Conservation (phyloP, 35 echinoderm and acorn worm species). For the Stichopus chloronotus region DNA sequence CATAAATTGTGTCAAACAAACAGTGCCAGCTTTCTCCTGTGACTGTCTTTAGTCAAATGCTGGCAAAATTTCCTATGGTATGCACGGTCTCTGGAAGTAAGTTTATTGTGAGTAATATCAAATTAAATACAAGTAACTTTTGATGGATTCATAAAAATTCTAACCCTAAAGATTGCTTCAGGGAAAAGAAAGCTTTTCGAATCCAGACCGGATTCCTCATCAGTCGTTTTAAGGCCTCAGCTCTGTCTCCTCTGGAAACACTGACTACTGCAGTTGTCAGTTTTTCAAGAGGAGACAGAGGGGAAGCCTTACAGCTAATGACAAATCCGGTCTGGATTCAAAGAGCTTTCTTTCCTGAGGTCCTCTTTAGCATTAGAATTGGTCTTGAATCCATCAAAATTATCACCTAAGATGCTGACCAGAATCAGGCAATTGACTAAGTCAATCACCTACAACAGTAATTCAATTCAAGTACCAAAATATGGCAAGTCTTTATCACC, state of each 20-base stretch:
- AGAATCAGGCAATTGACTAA: no score
- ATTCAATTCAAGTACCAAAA: not conserved
- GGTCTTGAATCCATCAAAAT: not conserved
- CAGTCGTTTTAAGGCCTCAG: not conserved
- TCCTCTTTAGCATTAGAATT: not conserved
- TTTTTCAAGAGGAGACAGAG: slow-evolving; percentile 9
- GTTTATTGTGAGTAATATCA: no score
- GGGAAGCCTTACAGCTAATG: not conserved
- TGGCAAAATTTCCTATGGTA: no score
- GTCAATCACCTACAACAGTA: no score
- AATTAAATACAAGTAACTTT: no score
- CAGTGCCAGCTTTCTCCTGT: no score
- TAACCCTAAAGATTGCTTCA: not conserved
- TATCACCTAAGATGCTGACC: no score
- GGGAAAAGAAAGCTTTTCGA: not conserved
- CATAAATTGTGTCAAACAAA: no score
- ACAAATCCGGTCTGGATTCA: not conserved
- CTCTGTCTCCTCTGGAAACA: not conserved
- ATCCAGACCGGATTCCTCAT: not conserved
- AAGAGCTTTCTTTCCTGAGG: not conserved
- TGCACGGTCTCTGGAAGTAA: no score
- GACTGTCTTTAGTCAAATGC: no score
- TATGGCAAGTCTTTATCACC: not conserved
- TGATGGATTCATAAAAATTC: not conserved
- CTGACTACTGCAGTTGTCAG: not conserved